Conservation (phyloP, 2,797 vertebrate species). For the Alfaro cultratus region DNA sequence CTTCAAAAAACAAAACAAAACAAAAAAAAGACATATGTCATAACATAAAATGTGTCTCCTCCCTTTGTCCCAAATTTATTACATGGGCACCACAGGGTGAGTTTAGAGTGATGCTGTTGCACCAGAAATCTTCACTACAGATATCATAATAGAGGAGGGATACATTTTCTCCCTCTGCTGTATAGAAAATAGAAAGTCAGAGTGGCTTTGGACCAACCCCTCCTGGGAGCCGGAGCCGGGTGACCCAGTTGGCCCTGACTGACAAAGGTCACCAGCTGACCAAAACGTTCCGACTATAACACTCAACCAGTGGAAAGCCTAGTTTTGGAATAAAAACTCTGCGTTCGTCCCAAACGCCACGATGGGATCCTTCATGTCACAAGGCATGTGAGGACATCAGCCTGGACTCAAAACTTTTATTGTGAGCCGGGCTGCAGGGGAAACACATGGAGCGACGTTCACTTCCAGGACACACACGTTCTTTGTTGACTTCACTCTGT, state of each 20-base stretch:
- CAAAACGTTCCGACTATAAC: background rate
- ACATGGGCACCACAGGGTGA: no score
- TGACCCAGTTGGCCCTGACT: background rate
- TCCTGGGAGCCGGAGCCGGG: background rate
- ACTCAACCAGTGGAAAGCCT: background rate
- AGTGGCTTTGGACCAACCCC: background rate
- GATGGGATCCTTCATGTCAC: slow-evolving; percentile 21
- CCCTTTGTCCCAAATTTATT: no score
- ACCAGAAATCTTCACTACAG: no score
- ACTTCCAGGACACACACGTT: slow-evolving; percentile 16
- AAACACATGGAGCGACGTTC: slow-evolving; percentile 43
- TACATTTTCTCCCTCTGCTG: background rate
- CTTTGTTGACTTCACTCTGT: slow-evolving; percentile 25
- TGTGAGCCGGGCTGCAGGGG: slow-evolving; percentile 24
- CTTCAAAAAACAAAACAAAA: no score
- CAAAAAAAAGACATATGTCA: no score
- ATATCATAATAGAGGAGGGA: background rate
- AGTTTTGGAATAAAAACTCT: background rate
- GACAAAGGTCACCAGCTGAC: background rate
- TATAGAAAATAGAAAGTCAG: background rate
- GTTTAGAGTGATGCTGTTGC: no score
- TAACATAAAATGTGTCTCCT: no score
- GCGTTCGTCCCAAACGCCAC: background rate
- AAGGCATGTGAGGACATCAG: slow-evolving; percentile 30
- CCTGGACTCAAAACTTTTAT: slow-evolving; percentile 23